Percentiles rank a stretch among this genome's conserved stretches.
Evolutionary conservation across 37 sponge, comb jelly and placozoan genomes (phyloP).

Genomic region (Chondrosia reniformis): DNA sequence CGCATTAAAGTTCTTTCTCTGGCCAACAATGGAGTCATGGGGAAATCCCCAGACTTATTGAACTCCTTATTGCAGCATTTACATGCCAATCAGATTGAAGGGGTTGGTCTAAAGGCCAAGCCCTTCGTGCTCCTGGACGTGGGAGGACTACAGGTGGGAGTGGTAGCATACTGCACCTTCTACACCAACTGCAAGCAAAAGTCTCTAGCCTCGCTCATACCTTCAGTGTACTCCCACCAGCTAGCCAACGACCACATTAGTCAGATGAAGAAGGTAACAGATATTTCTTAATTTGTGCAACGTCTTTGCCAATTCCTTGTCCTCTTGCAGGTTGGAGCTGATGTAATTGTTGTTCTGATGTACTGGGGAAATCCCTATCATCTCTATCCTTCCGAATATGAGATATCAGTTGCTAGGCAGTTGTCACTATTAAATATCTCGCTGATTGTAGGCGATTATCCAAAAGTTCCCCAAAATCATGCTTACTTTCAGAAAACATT

Average conservation of each 20-base stretch:
- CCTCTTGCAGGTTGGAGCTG: slow-evolving; percentile 43
- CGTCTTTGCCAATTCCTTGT: background rate
- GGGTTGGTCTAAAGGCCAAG: slow-evolving; percentile 61
- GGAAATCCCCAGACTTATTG: background rate
- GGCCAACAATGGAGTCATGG: slow-evolving; percentile 23
- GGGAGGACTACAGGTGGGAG: slow-evolving; percentile 37
- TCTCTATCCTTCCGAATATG: slow-evolving; percentile 51
- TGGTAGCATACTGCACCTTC: slow-evolving; percentile 56
- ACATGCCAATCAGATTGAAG: slow-evolving; percentile 34
- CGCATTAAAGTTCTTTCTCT: slow-evolving; percentile 43
- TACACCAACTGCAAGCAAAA: slow-evolving; percentile 36
- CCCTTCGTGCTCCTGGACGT: slow-evolving; percentile 15
- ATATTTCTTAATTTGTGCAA: background rate
- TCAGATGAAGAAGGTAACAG: slow-evolving; percentile 42
- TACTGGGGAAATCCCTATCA: slow-evolving; percentile 59
- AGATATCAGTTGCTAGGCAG: slow-evolving; percentile 43
- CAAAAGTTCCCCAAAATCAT: slow-evolving; percentile 47
- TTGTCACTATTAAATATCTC: slow-evolving; percentile 36
- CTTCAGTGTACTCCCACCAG: slow-evolving; percentile 40
- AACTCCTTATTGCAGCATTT: background rate
- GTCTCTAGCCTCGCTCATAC: slow-evolving; percentile 23
- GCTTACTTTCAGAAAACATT: slow-evolving; percentile 72
- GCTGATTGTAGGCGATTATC: slow-evolving; percentile 55
- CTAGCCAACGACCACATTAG: slow-evolving; percentile 27
- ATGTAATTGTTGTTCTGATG: slow-evolving; percentile 53